Evolutionary conservation across 2,888 invertebrate species (phyloP).

Genomic region (Lithophane socia): DNA sequence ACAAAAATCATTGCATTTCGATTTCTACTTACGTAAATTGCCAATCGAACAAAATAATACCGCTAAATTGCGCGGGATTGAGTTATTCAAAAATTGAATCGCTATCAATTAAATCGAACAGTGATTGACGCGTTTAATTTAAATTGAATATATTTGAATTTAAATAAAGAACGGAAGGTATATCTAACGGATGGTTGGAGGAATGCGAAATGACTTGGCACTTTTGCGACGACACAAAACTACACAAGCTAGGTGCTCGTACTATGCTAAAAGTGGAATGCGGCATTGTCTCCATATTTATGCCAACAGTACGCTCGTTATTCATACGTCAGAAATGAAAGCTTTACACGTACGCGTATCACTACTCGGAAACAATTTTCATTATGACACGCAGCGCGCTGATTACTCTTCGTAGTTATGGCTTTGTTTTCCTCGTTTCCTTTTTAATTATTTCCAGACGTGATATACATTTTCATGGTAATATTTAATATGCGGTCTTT

Average conservation of each 20-base stretch:
- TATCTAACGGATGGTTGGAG: slow-evolving; percentile 66
- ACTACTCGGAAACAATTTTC: slow-evolving; percentile 60
- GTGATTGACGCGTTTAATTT: slow-evolving; percentile 66
- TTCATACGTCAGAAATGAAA: slow-evolving; percentile 62
- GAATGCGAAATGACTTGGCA: slow-evolving; percentile 77
- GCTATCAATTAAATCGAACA: slow-evolving; percentile 58
- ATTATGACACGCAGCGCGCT: slow-evolving; percentile 45
- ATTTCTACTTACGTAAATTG: slow-evolving; percentile 17
- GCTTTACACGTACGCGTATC: slow-evolving; percentile 56
- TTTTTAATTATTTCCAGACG: slow-evolving; percentile 26
- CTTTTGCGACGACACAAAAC: slow-evolving; percentile 65
- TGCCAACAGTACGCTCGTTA: slow-evolving; percentile 68
- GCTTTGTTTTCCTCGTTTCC: slow-evolving; percentile 16
- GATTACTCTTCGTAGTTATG: slow-evolving; percentile 42
- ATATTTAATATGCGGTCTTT: slow-evolving; percentile 20
- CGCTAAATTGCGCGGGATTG: slow-evolving; percentile 57
- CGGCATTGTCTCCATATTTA: slow-evolving; percentile 78
- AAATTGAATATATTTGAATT: slow-evolving; percentile 66
- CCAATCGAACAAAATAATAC: slow-evolving; percentile 55
- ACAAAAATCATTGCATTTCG: slow-evolving; percentile 10
- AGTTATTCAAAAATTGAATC: slow-evolving; percentile 55
- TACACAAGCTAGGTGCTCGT: slow-evolving; percentile 54
- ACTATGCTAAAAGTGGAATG: slow-evolving; percentile 61
- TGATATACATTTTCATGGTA: slow-evolving; percentile 10
- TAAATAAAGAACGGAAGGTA: slow-evolving; percentile 63